Evolutionary conservation across 2,113 vertebrate genomes (phyloP).

Genomic region (Tenrec ecaudatus): DNA sequence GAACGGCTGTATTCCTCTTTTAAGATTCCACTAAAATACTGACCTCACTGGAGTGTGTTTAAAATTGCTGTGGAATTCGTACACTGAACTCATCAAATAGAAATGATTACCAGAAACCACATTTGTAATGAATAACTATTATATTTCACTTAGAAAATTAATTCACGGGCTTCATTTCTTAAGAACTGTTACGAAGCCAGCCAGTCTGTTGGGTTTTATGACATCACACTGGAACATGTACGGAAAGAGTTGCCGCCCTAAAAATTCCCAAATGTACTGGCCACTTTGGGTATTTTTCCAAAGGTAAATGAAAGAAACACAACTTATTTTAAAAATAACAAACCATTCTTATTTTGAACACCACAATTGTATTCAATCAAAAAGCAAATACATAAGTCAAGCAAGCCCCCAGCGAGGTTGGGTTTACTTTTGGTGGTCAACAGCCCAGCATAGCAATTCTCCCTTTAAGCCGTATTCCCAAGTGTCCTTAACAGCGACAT

Average conservation of each 20-base stretch:
- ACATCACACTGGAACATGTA: slow-evolving; percentile 76
- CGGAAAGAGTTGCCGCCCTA: slow-evolving; percentile 73
- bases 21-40: slow-evolving; percentile 44
- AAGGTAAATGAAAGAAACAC: slow-evolving; percentile 71
- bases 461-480: slow-evolving; percentile 31
- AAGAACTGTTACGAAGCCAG: slow-evolving; percentile 41
- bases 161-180: slow-evolving; percentile 67
- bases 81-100: slow-evolving; percentile 55
- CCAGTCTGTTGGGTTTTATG: slow-evolving; percentile 72
- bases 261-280: slow-evolving; percentile 69
- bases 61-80: slow-evolving; percentile 32
- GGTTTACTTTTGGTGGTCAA: slow-evolving; percentile 12
- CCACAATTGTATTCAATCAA: slow-evolving; percentile 22
- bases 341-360: slow-evolving; percentile 59
- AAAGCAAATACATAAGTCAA: slow-evolving; percentile 47
- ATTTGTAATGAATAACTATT: slow-evolving; percentile 69
- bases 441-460: neutral
- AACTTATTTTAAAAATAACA: slow-evolving; percentile 71
- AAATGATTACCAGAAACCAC: slow-evolving; percentile 70
- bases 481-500: neutral
- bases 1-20: neutral
- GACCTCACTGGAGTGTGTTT: slow-evolving; percentile 24
- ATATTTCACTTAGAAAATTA: slow-evolving; percentile 71
- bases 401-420: slow-evolving; percentile 36
- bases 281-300: slow-evolving; percentile 75